phyloP scores from a whole-genome alignment of 1,140 invertebrate species.

The Pseudomyrmex sp. region DNA sequence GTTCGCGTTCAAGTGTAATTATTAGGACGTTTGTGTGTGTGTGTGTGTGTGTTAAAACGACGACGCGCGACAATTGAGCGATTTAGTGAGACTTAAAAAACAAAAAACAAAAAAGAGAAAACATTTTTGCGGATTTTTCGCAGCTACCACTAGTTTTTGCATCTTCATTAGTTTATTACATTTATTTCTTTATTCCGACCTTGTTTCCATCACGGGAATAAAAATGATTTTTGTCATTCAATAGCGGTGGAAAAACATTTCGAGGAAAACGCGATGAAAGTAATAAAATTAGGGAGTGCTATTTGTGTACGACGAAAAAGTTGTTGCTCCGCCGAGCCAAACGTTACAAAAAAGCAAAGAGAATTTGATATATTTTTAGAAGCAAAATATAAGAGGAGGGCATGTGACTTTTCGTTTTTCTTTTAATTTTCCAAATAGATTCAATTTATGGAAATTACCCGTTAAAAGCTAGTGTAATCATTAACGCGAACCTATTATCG shows the following conservation, averaged over 20 bases:
- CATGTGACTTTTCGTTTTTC: too few relatives aligned
- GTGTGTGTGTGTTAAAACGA: too few relatives aligned
- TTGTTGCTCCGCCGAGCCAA: too few relatives aligned
- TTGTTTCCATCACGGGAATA: neutral
- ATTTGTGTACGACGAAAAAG: too few relatives aligned
- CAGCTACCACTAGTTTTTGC: neutral
- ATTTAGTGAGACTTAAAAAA: neutral
- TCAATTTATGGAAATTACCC: conserved; percentile 11
- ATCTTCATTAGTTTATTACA: neutral
- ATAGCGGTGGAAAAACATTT: neutral
- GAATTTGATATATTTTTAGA: too few relatives aligned
- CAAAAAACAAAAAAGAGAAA: too few relatives aligned
- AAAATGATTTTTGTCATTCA: conserved; percentile 15
- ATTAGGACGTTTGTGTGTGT: too few relatives aligned
- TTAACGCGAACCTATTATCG: neutral
- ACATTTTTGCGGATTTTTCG: too few relatives aligned
- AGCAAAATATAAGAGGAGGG: neutral
- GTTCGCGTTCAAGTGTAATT: neutral
- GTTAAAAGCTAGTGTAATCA: neutral
- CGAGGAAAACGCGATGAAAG: neutral
- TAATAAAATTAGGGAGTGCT: neutral
- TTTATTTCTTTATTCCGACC: conserved; percentile 12
- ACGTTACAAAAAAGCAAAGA: too few relatives aligned
- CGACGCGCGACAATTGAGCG: too few relatives aligned
- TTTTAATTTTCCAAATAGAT: too few relatives aligned